Evolutionary conservation across 2,888 invertebrate species (phyloP), one percentile per base, ranked within the genome.

Genomic region (Serripes groenlandicus): DNA sequence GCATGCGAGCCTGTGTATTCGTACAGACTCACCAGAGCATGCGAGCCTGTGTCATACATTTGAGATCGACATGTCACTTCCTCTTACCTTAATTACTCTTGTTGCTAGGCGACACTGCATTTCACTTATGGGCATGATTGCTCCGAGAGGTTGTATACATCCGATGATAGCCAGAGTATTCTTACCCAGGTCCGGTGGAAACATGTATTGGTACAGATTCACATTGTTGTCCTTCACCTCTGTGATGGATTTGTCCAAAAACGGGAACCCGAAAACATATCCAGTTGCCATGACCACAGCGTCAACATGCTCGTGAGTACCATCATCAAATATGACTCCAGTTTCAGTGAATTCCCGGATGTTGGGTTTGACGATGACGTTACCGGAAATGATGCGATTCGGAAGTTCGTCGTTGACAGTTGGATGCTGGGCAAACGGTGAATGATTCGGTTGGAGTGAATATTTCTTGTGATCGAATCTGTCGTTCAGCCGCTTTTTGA

Each of bases 61-160:
- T n/a, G n/a, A n/a, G n/a, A n/a, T n/a, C n/a, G n/a, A n/a, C n/a
- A n/a, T n/a, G n/a, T n/a, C n/a, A n/a, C n/a, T n/a, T n/a, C n/a
- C n/a, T n/a, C n/a, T 76, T 80, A 90, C 94, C 90, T 93, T 92
- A 62, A 95, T 92, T 5, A 95, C 91, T 35, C 90, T 86, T 0
- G 92, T 92, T 64, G 94, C 95, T 83, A 95, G 92, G 1, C 95
- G 90, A 42, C 94, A 92, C 87, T 95, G 95, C 89, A 95, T 88
- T 87, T 95, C 95, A 11, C 94, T 92, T 1, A 95, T 93, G 0
- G 95, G 95, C 91, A 95, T 94, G 23, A 95, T 91, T 3, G 95
- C 94, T 1, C 95, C 95, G 18, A 94, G 86, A 0, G 95, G 95
- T 90, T 95, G 94, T 35, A 94, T 89, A 74, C 94, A 93, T 15